Base-by-base conservation (phyloP, 37 sponge, comb jelly and placozoan species). In the Crambe crambe region DNA sequence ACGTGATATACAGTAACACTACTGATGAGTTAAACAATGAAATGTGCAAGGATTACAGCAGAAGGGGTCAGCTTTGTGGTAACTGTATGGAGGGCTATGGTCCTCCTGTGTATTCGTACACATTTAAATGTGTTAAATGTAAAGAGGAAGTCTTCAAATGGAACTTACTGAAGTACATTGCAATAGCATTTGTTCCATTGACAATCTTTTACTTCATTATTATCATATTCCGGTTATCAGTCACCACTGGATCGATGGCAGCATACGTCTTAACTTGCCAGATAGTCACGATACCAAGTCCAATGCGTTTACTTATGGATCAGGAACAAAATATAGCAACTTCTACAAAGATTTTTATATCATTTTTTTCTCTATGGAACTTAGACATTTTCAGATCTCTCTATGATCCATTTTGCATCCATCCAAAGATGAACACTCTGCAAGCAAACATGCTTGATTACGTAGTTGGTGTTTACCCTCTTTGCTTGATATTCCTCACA, bases 41-140 rank as follows among this genome's bases (percentile, higher is more conserved):
- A 2, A 51, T 72, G 44, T 81, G 82, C 72, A 47, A 47, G 23
- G 0, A 72, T 61, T 6, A 35, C 20, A 81, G 72, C 51, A 58
- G 82, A 63, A 59, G 6, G 9, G 82, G 82, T 20, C 72, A 60
- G 34, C 47, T 81, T 6, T 81, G 82, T 72, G 82, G 82, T 27
- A 37, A 38, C 1, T 81, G 82, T 44, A 37, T 20, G 44, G 47
- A 40, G 18, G 64, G 25, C 18, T 42, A 61, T 25, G 43, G 57
- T 1, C 42, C 51, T 22, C 64, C 73, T 26, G 82, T 72, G 9
- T 73, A 81, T 38, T 73, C 82, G 0, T 81, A 81, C 36, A 18
- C 12, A 22, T 26, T 72, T 1, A 25, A 39, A 17, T 81, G 82
- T 81, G 82, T 81, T 3, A 40, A 59, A 25, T 81, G 82, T 35